Evolutionary conservation across 2,113 vertebrate species (phyloP).

Genomic region (Felis catus): DNA sequence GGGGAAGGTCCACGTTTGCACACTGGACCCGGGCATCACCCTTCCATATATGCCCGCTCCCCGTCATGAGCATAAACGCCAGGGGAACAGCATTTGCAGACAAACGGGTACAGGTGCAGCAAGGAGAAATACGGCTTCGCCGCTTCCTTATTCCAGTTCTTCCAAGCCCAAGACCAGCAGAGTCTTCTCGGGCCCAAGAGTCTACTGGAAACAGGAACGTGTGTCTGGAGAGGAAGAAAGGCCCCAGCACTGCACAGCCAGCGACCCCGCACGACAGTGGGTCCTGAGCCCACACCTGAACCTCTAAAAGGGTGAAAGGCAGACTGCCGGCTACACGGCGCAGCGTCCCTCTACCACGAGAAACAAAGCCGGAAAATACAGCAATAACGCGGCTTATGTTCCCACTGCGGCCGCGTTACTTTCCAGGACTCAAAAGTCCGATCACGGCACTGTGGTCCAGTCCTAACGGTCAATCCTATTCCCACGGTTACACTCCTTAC

Average conservation of each 20-base stretch:
- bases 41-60: not conserved
- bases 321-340: fast-evolving
- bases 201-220: not conserved
- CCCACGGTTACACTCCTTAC: not conserved
- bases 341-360: fast-evolving
- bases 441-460: not conserved
- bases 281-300: not conserved
- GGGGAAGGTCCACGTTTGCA: not conserved
- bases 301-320: not conserved
- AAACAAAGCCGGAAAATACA: not conserved
- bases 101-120: not conserved
- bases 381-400: fast-evolving
- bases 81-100: not conserved
- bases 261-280: not conserved
- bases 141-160: not conserved
- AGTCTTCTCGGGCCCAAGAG: not conserved
- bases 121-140: fast-evolving
- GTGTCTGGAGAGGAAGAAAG: not conserved
- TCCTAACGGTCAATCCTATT: not conserved
- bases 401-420: fast-evolving
- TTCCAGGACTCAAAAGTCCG: not conserved
- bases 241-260: not conserved
- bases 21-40: fast-evolving
- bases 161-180: not conserved
- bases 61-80: not conserved